Conservation (phyloP, 2,113 vertebrate species). For the Geothlypis trichas region DNA sequence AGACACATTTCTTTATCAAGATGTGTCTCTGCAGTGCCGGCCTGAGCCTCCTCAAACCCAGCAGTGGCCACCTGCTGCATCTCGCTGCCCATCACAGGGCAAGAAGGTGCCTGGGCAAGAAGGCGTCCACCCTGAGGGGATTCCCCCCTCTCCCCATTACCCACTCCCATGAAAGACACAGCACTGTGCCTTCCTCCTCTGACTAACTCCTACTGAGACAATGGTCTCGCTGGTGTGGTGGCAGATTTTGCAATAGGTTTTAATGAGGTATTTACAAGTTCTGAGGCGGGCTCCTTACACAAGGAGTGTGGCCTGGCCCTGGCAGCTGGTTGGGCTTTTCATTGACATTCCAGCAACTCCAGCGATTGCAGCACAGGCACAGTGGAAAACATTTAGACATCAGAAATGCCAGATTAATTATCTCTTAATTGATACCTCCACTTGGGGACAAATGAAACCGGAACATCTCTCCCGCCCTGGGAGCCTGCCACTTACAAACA, state of each 20-base stretch:
- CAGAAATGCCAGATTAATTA: conserved; percentile 48
- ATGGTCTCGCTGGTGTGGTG: not conserved
- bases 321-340: not conserved
- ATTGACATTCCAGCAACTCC: not conserved
- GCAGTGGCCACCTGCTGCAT: not conserved
- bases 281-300: not conserved
- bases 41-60: not conserved
- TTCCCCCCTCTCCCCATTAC: not conserved
- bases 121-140: not conserved
- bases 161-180: not conserved
- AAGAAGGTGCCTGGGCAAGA: not conserved
- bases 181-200: not conserved
- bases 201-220: not conserved
- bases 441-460: conserved; percentile 27
- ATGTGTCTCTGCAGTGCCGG: not conserved
- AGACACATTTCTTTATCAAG: not conserved
- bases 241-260: conserved; percentile 42
- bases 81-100: rapidly evolving
- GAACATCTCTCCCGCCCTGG: conserved; percentile 1
- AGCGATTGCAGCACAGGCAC: not conserved
- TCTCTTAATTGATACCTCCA: conserved; percentile 63
- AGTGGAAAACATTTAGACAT: conserved; percentile 40
- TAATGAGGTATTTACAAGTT: conserved; percentile 30
- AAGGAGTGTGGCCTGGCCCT: not conserved
- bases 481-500: conserved; percentile 25